Percentiles rank a stretch among this genome's conserved stretches.
These are phyloP conservation scores for Tetanocera ferruginea DNA, from an alignment of 2,888 invertebrate genomes.

Conservation along the genomic window DNA sequence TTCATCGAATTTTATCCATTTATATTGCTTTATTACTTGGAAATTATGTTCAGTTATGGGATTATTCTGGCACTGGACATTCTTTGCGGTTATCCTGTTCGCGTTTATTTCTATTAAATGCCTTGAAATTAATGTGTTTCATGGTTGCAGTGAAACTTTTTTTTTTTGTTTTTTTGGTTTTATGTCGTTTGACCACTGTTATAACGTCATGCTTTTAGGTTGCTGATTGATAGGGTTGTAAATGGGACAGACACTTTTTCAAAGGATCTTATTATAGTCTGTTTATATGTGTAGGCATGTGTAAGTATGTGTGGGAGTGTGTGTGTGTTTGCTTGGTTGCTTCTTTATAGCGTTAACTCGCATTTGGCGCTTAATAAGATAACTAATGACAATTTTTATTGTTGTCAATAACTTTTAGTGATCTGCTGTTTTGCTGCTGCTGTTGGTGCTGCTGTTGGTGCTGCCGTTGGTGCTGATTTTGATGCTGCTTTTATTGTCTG, in stretches of 20 bases:
- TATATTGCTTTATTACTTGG: no score
- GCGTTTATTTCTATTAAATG: background rate
- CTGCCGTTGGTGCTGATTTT: no score
- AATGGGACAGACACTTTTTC: no score
- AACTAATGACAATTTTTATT: slow-evolving; percentile 18
- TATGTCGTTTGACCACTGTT: background rate
- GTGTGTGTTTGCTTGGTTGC: background rate
- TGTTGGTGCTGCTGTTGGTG: no score
- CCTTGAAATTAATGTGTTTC: background rate
- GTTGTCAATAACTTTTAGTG: slow-evolving; percentile 16
- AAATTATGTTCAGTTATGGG: background rate
- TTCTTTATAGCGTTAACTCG: background rate
- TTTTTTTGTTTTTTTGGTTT: background rate
- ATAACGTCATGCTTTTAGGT: background rate
- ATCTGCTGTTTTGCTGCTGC: background rate
- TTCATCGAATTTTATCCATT: no score
- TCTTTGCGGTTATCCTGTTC: background rate
- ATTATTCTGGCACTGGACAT: background rate
- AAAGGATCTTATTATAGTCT: no score
- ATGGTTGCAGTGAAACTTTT: background rate
- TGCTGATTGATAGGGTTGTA: no score
- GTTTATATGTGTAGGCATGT: no score
- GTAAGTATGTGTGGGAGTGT: no score
- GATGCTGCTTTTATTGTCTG: no score
- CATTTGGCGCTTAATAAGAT: background rate